Percentiles rank a stretch among this genome's conserved stretches.
Evolutionary conservation across 2,888 invertebrate species (phyloP).

Genomic region (Stenoptilia bipunctidactyla): DNA sequence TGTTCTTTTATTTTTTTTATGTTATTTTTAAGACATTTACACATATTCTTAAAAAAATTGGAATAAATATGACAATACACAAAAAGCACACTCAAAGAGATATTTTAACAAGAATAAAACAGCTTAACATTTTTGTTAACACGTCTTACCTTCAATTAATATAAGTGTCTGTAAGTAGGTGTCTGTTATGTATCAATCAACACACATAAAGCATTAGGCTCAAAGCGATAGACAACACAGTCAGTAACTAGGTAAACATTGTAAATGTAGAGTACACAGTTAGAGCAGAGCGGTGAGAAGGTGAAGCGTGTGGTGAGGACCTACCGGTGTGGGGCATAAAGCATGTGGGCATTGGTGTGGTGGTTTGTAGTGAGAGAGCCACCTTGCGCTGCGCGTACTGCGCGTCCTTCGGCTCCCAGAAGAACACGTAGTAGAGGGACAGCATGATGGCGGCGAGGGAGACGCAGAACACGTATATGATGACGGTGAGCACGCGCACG

Average conservation of each 20-base stretch:
- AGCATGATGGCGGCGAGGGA: slow-evolving; percentile 94
- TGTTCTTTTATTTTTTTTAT: no score
- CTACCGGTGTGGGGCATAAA: slow-evolving; percentile 67
- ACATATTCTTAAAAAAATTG: no score
- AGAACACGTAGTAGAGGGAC: slow-evolving; percentile 93
- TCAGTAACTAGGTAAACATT: background rate
- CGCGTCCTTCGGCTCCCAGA: slow-evolving; percentile 87
- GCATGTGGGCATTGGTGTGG: slow-evolving; percentile 68
- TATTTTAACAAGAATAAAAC: no score
- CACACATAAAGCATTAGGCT: no score
- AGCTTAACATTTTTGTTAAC: no score
- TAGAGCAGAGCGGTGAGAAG: slow-evolving; percentile 3
- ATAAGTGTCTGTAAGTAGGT: no score
- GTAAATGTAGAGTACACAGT: slow-evolving; percentile 1
- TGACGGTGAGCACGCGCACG: slow-evolving; percentile 91
- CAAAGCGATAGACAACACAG: background rate
- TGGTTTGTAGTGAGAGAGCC: slow-evolving; percentile 62
- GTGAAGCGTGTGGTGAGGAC: slow-evolving; percentile 51
- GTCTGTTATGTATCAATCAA: no score
- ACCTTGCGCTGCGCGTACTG: slow-evolving; percentile 65
- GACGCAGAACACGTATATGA: slow-evolving; percentile 94
- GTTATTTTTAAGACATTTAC: no score
- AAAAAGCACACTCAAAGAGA: no score
- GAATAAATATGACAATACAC: no score
- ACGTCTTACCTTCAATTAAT: no score